Percentiles rank a stretch among this genome's conserved stretches.
Conservation (phyloP, 1,140 invertebrate species). For the Lithobius niger region DNA sequence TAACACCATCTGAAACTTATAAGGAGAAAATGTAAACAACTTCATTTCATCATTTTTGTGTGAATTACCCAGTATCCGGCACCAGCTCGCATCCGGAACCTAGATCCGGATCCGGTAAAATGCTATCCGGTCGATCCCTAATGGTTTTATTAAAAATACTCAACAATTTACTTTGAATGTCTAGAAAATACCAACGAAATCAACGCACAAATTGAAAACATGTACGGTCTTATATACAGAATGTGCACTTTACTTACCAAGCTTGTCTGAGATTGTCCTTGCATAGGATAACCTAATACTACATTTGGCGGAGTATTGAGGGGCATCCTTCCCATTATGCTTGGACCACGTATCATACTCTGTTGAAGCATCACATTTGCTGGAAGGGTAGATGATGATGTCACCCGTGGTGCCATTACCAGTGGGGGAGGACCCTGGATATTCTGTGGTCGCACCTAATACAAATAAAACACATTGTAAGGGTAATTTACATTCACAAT, state of each 20-base stretch:
- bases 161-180: too few relatives aligned
- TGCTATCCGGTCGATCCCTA: too few relatives aligned
- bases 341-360: conserved; percentile 11
- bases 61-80: too few relatives aligned
- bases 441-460: not conserved
- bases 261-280: conserved; percentile 4
- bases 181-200: not conserved
- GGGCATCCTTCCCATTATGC: conserved; percentile 19
- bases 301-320: conserved; percentile 29
- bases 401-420: conserved; percentile 21
- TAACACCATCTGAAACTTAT: too few relatives aligned
- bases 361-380: conserved; percentile 15
- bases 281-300: conserved; percentile 26
- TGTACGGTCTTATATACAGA: too few relatives aligned
- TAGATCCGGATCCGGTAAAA: too few relatives aligned
- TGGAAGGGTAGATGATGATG: conserved; percentile 7
- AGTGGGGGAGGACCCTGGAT: conserved; percentile 27
- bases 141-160: too few relatives aligned
- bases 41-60: too few relatives aligned
- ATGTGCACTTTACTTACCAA: not conserved
- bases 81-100: too few relatives aligned
- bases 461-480: too few relatives aligned
- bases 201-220: not conserved
- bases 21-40: too few relatives aligned
- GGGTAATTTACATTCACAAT: too few relatives aligned